Evolutionary conservation across 2,113 vertebrate species (phyloP).

Genomic region (Xiphorhynchus elegans): DNA sequence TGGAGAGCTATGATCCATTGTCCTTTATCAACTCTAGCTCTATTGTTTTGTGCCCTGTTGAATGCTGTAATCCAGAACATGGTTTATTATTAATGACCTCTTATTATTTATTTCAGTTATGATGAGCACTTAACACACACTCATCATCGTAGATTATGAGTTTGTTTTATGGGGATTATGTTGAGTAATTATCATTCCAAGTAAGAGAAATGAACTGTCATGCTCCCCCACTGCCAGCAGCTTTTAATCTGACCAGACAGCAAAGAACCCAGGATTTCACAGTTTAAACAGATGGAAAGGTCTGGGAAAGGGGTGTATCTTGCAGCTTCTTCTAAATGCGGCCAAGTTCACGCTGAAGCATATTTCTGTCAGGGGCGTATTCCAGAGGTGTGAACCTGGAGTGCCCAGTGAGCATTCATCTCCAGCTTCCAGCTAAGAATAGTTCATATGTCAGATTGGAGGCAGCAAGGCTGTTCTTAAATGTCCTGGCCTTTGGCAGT

Average conservation of each 20-base stretch:
- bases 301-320: conserved; percentile 62
- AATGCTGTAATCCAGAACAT: background rate
- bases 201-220: conserved; percentile 63
- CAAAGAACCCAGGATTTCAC: conserved; percentile 63
- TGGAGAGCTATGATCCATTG: background rate
- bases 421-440: conserved; percentile 60
- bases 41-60: background rate
- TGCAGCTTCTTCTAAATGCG: conserved; percentile 54
- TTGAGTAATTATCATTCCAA: conserved; percentile 61
- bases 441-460: conserved; percentile 1
- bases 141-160: background rate
- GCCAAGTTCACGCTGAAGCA: conserved; percentile 63
- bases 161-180: conserved; percentile 47
- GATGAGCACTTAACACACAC: conserved; percentile 17
- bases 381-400: conserved; percentile 70
- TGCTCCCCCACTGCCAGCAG: conserved; percentile 44
- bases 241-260: conserved; percentile 73
- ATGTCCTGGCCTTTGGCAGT: conserved; percentile 23
- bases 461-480: background rate
- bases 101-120: conserved; percentile 47
- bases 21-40: background rate
- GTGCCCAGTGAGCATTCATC: conserved; percentile 16
- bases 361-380: conserved; percentile 64
- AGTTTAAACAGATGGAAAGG: conserved; percentile 72
- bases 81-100: conserved; percentile 41